A percentile compares a stretch with the other conserved stretches of the same genome.
phyloP scores from a whole-genome alignment of 2,797 vertebrate genomes.

The Falco peregrinus region DNA sequence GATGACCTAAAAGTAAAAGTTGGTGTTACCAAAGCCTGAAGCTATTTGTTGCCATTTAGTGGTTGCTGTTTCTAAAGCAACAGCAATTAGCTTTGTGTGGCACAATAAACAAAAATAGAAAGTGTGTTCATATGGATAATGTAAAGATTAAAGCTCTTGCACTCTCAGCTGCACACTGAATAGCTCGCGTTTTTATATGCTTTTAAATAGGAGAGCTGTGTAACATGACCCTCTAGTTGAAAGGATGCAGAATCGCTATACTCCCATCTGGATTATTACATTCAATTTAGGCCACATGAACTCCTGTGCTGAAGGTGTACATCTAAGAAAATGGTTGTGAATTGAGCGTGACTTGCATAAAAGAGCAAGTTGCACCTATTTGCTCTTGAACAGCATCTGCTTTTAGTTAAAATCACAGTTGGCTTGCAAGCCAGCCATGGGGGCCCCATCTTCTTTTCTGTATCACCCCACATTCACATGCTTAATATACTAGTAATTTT shows the following conservation, averaged over 20 bases:
- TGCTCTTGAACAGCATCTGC: conserved; percentile 56
- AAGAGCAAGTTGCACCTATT: conserved; percentile 65
- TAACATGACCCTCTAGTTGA: conserved; percentile 63
- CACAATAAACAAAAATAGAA: conserved; percentile 59
- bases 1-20: neutral
- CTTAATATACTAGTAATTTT: conserved; percentile 73
- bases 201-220: conserved; percentile 56
- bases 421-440: conserved; percentile 35
- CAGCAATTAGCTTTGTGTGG: conserved; percentile 23
- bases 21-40: neutral
- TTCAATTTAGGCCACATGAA: conserved; percentile 73
- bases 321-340: conserved; percentile 70
- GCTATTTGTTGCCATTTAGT: neutral
- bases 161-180: conserved; percentile 30
- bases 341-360: conserved; percentile 72
- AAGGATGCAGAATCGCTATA: conserved; percentile 58
- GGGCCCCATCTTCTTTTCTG: conserved; percentile 59
- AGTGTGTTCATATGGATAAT: conserved; percentile 5
- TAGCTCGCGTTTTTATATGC: conserved; percentile 41
- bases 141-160: conserved; percentile 59
- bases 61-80: neutral
- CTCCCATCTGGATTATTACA: conserved; percentile 73
- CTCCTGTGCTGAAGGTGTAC: conserved; percentile 70
- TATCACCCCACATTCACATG: conserved; percentile 63
- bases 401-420: conserved; percentile 66